These are phyloP conservation scores for Simalia tracyae DNA, from an alignment of 2,797 vertebrate genomes.

Conservation along the genomic window DNA sequence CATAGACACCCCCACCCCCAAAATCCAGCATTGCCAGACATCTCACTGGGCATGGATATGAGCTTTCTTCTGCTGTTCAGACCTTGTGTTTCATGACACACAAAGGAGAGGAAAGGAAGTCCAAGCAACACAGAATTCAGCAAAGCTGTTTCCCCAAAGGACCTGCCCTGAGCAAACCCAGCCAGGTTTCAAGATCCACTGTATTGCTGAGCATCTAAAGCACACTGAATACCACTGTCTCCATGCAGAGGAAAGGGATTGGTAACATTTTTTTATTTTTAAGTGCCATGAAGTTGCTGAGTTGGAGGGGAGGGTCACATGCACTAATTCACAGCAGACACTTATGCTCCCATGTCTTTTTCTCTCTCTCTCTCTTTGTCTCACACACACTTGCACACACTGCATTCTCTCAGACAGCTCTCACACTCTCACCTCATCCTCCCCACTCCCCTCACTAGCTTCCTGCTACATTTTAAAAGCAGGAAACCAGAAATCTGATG, in stretches of 20 bases:
- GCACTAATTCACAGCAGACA: neutral
- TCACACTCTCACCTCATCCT: neutral
- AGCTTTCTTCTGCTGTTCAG: neutral
- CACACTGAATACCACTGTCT: neutral
- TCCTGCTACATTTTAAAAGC: neutral
- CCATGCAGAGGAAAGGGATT: neutral
- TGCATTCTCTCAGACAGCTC: neutral
- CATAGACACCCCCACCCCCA: neutral
- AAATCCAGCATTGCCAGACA: neutral
- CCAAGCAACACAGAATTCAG: neutral
- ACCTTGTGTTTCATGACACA: neutral
- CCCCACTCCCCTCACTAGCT: neutral
- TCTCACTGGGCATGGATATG: neutral
- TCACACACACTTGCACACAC: neutral
- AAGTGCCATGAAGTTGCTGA: neutral
- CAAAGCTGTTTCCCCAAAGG: neutral
- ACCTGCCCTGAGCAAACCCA: neutral
- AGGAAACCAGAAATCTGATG: neutral
- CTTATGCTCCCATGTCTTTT: neutral
- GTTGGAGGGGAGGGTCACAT: neutral
- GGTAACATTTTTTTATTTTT: neutral
- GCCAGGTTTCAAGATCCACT: neutral
- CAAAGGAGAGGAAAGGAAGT: neutral
- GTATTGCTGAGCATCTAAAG: neutral
- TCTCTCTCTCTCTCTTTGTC: neutral